phyloP scores from a whole-genome alignment of 2,113 vertebrate genomes.

The Barnardius zonarius region DNA sequence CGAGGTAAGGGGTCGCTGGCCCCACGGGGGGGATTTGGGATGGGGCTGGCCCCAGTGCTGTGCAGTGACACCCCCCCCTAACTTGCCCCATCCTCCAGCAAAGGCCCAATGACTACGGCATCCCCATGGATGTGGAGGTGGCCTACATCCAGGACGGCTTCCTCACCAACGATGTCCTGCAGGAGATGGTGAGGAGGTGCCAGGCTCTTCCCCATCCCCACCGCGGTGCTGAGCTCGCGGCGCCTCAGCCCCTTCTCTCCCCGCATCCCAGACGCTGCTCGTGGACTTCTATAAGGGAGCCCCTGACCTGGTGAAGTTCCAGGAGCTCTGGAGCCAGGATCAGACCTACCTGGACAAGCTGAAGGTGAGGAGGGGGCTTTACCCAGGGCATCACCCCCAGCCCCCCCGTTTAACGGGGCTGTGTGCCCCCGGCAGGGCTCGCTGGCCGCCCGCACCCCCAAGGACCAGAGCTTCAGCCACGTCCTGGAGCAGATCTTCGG shows the following conservation, averaged over 20 bases:
- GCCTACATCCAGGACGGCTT: conserved; percentile 92
- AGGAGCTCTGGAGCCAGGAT: conserved; percentile 88
- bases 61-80: not conserved
- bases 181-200: conserved; percentile 87
- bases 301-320: conserved; percentile 89
- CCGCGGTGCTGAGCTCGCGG: accelerated
- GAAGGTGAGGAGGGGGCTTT: conserved; percentile 76
- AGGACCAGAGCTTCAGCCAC: conserved; percentile 88
- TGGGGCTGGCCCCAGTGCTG: not conserved
- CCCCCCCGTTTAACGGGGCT: accelerated
- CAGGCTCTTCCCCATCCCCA: not conserved
- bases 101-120: conserved; percentile 92
- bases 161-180: conserved; percentile 91
- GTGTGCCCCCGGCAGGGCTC: conserved; percentile 75
- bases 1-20: conserved; percentile 71
- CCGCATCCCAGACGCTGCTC: conserved; percentile 81
- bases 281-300: conserved; percentile 91
- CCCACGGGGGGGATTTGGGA: not conserved
- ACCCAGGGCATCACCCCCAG: accelerated
- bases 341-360: conserved; percentile 93
- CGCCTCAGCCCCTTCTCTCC: accelerated
- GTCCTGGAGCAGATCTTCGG: conserved; percentile 90
- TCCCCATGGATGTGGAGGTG: conserved; percentile 95
- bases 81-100: conserved; percentile 73
- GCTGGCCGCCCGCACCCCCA: conserved; percentile 88